Base-by-base conservation (phyloP, 1,140 invertebrate species). In the Scaptomyza graminum region DNA sequence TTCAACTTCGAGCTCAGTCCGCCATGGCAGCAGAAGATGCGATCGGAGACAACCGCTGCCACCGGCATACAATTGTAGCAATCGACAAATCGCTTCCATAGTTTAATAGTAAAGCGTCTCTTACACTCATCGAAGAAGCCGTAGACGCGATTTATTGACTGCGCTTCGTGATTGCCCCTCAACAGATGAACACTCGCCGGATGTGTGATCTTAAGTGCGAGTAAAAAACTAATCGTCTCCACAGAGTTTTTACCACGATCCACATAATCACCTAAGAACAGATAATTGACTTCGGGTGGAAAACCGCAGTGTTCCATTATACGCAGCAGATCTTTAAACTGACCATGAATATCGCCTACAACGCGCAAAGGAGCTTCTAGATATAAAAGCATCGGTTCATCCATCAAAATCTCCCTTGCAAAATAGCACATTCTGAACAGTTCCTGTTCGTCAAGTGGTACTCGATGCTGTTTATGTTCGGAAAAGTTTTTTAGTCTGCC, bases 251-350 rank as follows among this genome's bases (percentile, higher is more conserved):
- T 96, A 71, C 96, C 96, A 82, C 96, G 94, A 90, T 96, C 96
- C 12, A 96, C 96, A 80, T 97, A 97, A 90, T 96, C 96, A n/a
- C 96, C 96, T 60, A 99, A 94, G 93, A 99, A 99, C 49, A 99
- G 93, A 93, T 99, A 99, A 93, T 99, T 99, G 28, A 97, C 97
- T 92, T 99, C 97, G 7, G 99, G 99, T 34, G 99, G 99, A 92
- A 99, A 99, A 9, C 98, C 98, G 63, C 98, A 98, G 92, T 99
- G 99, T 90, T 99, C 98, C 93, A 99, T 99, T 71, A 99, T 93
- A 87, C 98, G 95, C 66, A 99, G 93, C 34, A 99, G 93, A 93
- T 99, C 99, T 91, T 97, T 98, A 92, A 99, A 99, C 93, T 98
- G 97, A 64, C 99, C 99, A 92, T 99, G 98, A 87, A 99, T 99